Base-by-base conservation (phyloP, 1,140 invertebrate genomes). In the Megathymus violae region DNA sequence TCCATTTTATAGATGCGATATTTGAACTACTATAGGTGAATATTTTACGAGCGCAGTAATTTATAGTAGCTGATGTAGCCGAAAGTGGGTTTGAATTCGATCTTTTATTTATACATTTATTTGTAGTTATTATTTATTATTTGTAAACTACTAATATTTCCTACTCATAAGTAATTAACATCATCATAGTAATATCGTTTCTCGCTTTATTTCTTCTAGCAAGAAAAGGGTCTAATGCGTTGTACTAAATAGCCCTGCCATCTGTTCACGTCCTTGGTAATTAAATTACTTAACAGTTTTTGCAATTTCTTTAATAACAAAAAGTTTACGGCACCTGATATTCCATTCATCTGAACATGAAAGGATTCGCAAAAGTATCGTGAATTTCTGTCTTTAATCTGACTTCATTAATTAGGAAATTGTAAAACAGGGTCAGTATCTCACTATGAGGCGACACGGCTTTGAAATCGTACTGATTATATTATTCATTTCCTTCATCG, bases 271-370 rank as follows among this genome's bases (percentile, higher is more conserved):
- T 76, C 70, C 51, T 80, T 69, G 62, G 65, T 80, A 76, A 84
- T 88, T 82, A 76, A 78, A 85, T 88, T 84, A 31, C 27, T 31
- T 31, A 88, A 65, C 62, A 67, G 56, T 85, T 88, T 88, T 85
- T 78, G 67, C 62, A 65, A 75, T 81, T 68, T 48, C 62, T 69
- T 58, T 52, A 41, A 64, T 51, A 41, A 54, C 17, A 62, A 48
- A 52, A 52, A 52, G 16, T 38, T 38, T 16, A 50, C 3, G 15
- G 31, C 47, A 48, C 11, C 22, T 48, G 25, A 50, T 36, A 50
- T 50, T 22, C 31, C 9, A 36, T 50, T 50, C 27, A 34, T 47
- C 43, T 11, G 11, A 4, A 15, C 40, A 15, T 41, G 1, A 41
- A 41, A 41, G 15, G 15, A 41, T 15, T 31, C 27, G 27, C 27